Conservation (phyloP, 2,797 vertebrate species). For the Craterocephalus amniculus region DNA sequence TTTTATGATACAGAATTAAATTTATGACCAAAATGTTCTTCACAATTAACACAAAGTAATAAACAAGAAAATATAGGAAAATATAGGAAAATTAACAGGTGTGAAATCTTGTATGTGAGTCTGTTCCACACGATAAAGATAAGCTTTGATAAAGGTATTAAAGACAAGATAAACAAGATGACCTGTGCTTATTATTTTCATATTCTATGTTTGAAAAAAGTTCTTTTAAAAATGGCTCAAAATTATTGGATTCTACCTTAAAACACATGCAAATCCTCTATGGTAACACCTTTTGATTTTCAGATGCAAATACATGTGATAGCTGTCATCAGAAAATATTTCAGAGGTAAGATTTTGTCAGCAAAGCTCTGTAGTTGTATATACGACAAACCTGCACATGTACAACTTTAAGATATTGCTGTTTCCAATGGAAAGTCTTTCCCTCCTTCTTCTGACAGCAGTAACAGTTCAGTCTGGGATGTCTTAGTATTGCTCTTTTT, state of each 20-base stretch:
- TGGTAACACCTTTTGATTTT: conserved; percentile 36
- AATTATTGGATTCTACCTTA: conserved; percentile 22
- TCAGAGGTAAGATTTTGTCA: conserved; percentile 26
- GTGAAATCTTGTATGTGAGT: conserved; percentile 1
- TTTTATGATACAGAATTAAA: conserved; percentile 7
- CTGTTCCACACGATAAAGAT: conserved; percentile 14
- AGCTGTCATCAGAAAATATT: conserved; percentile 43
- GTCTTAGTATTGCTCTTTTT: conserved; percentile 73
- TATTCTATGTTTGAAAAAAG: conserved; percentile 19
- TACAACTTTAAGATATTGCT: conserved; percentile 22
- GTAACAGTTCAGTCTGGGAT: conserved; percentile 40
- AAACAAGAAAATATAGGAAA: conserved; percentile 6
- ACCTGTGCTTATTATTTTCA: conserved; percentile 19
- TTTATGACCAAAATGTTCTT: conserved; percentile 8
- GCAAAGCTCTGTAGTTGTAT: conserved; percentile 9
- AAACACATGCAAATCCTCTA: conserved; percentile 35
- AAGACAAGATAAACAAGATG: conserved; percentile 23
- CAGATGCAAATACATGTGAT: conserved; percentile 50
- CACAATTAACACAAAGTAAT: conserved; percentile 2
- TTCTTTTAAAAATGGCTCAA: conserved; percentile 1
- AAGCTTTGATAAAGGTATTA: conserved; percentile 23
- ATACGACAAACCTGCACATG: conserved; percentile 33
- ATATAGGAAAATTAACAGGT: neutral
- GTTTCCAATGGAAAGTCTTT: conserved; percentile 48
- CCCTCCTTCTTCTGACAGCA: conserved; percentile 47